Percentiles rank a stretch among this genome's conserved stretches.
Evolutionary conservation across 2,113 vertebrate genomes (phyloP).

Genomic region (Vicugna pacos): DNA sequence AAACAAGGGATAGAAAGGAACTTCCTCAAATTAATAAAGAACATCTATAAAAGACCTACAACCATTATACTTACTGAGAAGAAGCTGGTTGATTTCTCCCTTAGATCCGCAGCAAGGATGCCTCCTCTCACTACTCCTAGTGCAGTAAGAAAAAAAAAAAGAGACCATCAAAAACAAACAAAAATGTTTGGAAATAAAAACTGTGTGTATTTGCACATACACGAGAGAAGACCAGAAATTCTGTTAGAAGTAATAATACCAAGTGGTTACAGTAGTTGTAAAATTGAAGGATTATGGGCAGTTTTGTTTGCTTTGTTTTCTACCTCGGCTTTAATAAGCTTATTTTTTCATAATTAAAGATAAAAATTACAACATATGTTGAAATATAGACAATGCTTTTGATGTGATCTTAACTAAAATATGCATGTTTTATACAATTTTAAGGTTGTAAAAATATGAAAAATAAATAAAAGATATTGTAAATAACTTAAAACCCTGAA

Average conservation of each 20-base stretch:
- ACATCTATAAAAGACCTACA: not conserved
- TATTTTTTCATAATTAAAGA: not conserved
- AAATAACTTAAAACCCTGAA: not conserved
- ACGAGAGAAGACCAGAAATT: not conserved
- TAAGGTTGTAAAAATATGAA: not conserved
- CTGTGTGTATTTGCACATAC: not conserved
- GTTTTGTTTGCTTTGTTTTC: not conserved
- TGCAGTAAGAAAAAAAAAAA: not conserved
- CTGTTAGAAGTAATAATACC: not conserved
- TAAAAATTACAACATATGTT: not conserved
- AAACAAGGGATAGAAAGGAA: not conserved
- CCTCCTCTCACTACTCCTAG: not conserved
- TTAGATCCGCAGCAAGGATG: not conserved
- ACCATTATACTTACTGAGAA: not conserved
- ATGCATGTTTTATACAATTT: not conserved
- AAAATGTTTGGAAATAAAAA: not conserved
- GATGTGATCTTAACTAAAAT: not conserved
- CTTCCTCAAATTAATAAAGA: constrained; percentile 28
- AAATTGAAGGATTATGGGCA: not conserved
- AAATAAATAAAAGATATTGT: not conserved
- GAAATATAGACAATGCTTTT: not conserved
- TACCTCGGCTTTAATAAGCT: not conserved
- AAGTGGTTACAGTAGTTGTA: not conserved
- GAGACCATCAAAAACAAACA: not conserved
- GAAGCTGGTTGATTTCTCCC: not conserved